phyloP scores from a whole-genome alignment of 2,888 invertebrate genomes.

The Myopa tessellatipennis region DNA sequence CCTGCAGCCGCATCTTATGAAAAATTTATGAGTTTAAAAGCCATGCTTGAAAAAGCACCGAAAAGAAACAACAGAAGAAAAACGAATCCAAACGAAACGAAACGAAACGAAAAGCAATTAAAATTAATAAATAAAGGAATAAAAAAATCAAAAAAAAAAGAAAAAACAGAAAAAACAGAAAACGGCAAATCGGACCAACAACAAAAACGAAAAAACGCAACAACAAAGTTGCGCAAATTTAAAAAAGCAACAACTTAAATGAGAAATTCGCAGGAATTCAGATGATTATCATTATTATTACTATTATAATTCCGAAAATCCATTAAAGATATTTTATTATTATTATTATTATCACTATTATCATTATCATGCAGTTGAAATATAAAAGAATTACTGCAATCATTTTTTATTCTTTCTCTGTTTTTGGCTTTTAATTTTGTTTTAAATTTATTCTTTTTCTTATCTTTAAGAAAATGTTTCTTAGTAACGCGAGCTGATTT shows the following conservation, averaged over 20 bases:
- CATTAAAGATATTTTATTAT: too few species aligned
- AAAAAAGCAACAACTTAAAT: too few species aligned
- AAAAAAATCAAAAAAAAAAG: too few species aligned
- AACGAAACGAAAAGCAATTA: conserved; percentile 3
- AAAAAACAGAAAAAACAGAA: neutral
- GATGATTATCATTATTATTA: too few species aligned
- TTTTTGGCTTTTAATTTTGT: neutral
- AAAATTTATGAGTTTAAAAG: conserved; percentile 52
- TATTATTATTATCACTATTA: too few species aligned
- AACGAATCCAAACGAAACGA: conserved; percentile 10
- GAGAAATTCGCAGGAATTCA: too few species aligned
- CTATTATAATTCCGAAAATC: too few species aligned
- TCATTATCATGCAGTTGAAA: too few species aligned
- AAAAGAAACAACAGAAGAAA: neutral
- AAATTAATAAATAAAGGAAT: conserved; percentile 8
- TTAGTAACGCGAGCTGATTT: neutral
- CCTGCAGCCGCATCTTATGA: conserved; percentile 48
- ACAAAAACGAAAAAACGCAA: conserved; percentile 4
- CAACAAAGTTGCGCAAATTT: neutral
- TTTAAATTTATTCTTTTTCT: neutral
- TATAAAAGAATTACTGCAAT: too few species aligned
- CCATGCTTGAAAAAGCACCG: conserved; percentile 38
- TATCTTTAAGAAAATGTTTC: neutral
- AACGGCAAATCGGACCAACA: neutral
- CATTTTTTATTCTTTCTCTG: neutral